A percentile compares a stretch with the other conserved stretches of the same genome.
Conservation (phyloP, 1,140 invertebrate genomes). For the Uloborus diversus region DNA sequence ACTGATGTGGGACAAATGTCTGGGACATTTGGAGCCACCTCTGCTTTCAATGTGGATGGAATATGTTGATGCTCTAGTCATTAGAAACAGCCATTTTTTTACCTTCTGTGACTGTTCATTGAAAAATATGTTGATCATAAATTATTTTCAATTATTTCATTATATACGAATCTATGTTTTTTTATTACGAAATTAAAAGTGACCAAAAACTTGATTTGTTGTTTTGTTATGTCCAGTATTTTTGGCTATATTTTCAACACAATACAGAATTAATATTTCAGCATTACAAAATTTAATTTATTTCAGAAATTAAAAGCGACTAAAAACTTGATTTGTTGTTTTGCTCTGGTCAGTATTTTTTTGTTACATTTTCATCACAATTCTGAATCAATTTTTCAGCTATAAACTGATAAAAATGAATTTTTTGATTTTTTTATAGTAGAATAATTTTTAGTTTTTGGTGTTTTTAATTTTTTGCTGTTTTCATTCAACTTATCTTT, state of each 20-base stretch:
- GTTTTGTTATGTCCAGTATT: background rate
- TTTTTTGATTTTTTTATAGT: too few relatives aligned
- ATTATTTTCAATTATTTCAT: slow-evolving; percentile 52
- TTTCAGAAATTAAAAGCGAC: background rate
- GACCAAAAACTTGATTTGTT: slow-evolving; percentile 35
- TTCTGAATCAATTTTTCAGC: too few relatives aligned
- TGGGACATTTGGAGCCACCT: background rate
- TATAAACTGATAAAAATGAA: too few relatives aligned
- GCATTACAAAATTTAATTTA: background rate
- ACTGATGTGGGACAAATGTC: background rate
- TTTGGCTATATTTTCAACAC: background rate
- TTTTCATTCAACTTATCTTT: too few relatives aligned
- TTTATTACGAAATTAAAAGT: slow-evolving; percentile 46
- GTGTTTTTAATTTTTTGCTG: too few relatives aligned
- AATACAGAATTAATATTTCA: background rate
- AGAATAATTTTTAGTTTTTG: too few relatives aligned
- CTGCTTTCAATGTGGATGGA: background rate
- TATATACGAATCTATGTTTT: slow-evolving; percentile 44
- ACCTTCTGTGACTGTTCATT: slow-evolving; percentile 39
- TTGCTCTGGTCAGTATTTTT: too few relatives aligned
- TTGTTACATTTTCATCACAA: too few relatives aligned
- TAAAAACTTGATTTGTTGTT: background rate
- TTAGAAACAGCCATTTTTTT: slow-evolving; percentile 48
- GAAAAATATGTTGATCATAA: slow-evolving; percentile 49
- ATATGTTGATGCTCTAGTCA: slow-evolving; percentile 42